phyloP scores from a whole-genome alignment of 1,140 invertebrate genomes.

The Paralvinella palmiformis region DNA sequence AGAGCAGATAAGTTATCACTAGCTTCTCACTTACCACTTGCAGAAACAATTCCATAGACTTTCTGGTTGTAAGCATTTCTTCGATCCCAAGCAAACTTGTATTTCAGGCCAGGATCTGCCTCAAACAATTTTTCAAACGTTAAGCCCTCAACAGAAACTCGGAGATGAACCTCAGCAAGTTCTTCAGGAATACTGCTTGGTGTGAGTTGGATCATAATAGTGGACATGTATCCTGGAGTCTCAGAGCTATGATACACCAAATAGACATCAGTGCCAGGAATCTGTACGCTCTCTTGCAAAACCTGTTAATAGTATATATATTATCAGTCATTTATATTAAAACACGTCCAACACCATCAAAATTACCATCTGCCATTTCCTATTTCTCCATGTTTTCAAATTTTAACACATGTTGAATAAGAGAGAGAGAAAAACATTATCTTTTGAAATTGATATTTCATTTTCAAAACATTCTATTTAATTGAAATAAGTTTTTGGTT shows the following conservation, averaged over 20 bases:
- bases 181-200: slow-evolving; percentile 68
- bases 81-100: slow-evolving; percentile 95
- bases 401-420: too few relatives aligned
- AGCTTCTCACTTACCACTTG: slow-evolving; percentile 39
- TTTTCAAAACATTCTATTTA: too few relatives aligned
- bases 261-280: slow-evolving; percentile 85
- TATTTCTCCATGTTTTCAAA: too few relatives aligned
- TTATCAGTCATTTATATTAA: too few relatives aligned
- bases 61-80: slow-evolving; percentile 95
- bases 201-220: slow-evolving; percentile 84
- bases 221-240: slow-evolving; percentile 84
- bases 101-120: slow-evolving; percentile 87
- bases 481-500: too few relatives aligned
- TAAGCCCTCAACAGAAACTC: slow-evolving; percentile 84
- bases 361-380: too few relatives aligned
- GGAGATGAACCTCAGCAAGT: slow-evolving; percentile 77
- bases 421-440: too few relatives aligned
- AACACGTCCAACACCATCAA: too few relatives aligned
- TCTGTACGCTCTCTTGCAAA: slow-evolving; percentile 86
- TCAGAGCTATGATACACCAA: slow-evolving; percentile 89
- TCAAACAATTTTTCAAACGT: slow-evolving; percentile 87
- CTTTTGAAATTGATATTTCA: too few relatives aligned
- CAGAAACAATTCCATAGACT: slow-evolving; percentile 59
- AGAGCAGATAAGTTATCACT: background rate
- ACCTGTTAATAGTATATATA: slow-evolving; percentile 73